These are phyloP conservation scores for Meteorus cinctellus DNA, from an alignment of 2,888 invertebrate genomes.

Conservation along the genomic window DNA sequence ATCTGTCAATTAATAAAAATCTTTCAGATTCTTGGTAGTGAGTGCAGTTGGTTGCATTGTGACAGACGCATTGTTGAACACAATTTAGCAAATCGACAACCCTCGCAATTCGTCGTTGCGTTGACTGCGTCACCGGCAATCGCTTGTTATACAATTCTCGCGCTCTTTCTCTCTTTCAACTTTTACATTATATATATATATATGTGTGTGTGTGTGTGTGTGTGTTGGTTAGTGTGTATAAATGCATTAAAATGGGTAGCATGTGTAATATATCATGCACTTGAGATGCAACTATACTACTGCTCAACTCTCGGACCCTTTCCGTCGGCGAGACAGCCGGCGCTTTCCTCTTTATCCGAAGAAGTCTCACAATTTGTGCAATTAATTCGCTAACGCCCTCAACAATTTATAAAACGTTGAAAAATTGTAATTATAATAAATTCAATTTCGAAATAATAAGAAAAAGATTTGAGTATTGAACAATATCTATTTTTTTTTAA, in stretches of 20 bases:
- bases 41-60: slow-evolving; percentile 41
- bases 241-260: slow-evolving; percentile 19
- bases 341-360: slow-evolving; percentile 39
- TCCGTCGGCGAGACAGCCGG: slow-evolving; percentile 34
- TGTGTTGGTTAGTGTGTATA: no score
- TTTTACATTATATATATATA: slow-evolving; percentile 19
- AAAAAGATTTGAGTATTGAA: no score
- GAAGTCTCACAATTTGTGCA: slow-evolving; percentile 41
- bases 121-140: slow-evolving; percentile 50
- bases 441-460: no score
- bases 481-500: no score
- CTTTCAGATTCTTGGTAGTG: slow-evolving; percentile 69
- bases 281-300: background rate
- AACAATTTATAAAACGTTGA: background rate
- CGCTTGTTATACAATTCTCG: slow-evolving; percentile 29
- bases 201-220: no score
- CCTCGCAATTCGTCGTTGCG: slow-evolving; percentile 62
- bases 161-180: slow-evolving; percentile 65
- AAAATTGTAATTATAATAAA: background rate
- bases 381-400: slow-evolving; percentile 33
- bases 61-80: slow-evolving; percentile 48
- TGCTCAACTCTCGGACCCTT: slow-evolving; percentile 6
- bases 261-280: background rate
- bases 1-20: slow-evolving; percentile 57
- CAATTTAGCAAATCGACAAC: slow-evolving; percentile 70